Evolutionary conservation across 2,888 invertebrate genomes (phyloP), one percentile per base, ranked within the genome.

Genomic region (Cataglyphis rosenhaueri): DNA sequence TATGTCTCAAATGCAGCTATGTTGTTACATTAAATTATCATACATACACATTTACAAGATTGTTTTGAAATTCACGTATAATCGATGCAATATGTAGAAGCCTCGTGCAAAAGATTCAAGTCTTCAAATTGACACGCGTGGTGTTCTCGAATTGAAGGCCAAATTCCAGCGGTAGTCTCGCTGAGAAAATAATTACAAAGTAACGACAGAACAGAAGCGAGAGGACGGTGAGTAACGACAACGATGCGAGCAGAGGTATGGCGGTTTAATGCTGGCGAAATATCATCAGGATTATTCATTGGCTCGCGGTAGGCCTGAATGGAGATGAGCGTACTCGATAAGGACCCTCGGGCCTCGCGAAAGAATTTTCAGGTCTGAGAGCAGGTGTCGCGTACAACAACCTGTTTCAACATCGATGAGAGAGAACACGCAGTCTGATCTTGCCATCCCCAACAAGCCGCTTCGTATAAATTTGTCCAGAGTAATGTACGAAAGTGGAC

Each of bases 261-360:
- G 38, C 76, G 84, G 65, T 61, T 86, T 85, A 85, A 88, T 75
- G 75, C 73, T 85, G 82, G 52, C 88, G 82, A 89, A 87, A 86
- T 86, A 89, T 88, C 71, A 79, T 75, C 71, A 65, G 86, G 88
- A 92, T 91, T 90, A 92, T 92, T 92, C 91, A 88, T 88, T 85
- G 90, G 86, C 76, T 78, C 88, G 84, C 85, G 86, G 83, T 87
- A 83, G 87, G 88, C 89, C 88, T 91, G 91, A 92, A 91, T 91
- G 92, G 89, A 89, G 92, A 91, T 92, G 91, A 91, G 89, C 88
- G 84, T 84, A 87, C 85, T 82, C 87, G 92, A 92, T 92, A 92
- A 92, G 89, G 88, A 79, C 85, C 86, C 88, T 38, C 76, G 79
- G 86, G 85, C 86, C 85, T 84, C 85, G 88, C 87, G 87, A 88